Evolutionary conservation across 2,797 vertebrate genomes (phyloP).

Genomic region (Ceryle rudis): DNA sequence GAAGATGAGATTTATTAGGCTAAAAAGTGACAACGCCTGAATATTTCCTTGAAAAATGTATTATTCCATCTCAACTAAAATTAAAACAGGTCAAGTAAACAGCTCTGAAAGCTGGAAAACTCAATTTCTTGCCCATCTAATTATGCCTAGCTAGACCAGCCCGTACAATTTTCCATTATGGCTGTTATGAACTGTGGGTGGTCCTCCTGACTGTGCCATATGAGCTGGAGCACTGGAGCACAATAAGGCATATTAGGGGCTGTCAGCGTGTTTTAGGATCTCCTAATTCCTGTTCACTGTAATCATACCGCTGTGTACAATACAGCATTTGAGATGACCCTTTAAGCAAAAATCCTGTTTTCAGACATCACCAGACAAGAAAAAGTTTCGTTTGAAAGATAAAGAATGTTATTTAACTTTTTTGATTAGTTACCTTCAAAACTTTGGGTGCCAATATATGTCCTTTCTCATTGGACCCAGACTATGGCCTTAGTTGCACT

Average conservation of each 20-base stretch:
- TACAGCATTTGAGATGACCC: neutral
- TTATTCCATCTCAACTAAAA: conserved; percentile 37
- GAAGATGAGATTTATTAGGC: conserved; percentile 38
- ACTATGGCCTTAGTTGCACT: neutral
- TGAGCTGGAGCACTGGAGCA: conserved; percentile 61
- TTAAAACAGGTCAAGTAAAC: conserved; percentile 58
- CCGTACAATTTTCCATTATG: conserved; percentile 75
- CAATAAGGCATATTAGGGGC: conserved; percentile 64
- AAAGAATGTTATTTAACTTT: neutral
- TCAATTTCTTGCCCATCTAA: conserved; percentile 75
- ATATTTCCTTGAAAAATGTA: neutral
- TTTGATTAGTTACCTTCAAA: neutral
- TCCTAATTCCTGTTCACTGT: conserved; percentile 48
- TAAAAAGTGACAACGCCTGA: neutral
- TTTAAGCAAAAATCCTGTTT: neutral
- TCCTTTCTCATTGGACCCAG: neutral
- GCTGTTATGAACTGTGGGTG: conserved; percentile 75
- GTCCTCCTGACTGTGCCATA: conserved; percentile 73
- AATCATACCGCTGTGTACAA: neutral
- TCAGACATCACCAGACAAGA: neutral
- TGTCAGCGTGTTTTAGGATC: conserved; percentile 70
- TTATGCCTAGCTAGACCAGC: conserved; percentile 74
- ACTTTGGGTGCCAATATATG: neutral
- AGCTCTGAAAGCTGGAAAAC: conserved; percentile 65
- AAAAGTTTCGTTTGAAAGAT: neutral